Base-by-base conservation (phyloP, 2,888 invertebrate species). In the Clostera curtula region DNA sequence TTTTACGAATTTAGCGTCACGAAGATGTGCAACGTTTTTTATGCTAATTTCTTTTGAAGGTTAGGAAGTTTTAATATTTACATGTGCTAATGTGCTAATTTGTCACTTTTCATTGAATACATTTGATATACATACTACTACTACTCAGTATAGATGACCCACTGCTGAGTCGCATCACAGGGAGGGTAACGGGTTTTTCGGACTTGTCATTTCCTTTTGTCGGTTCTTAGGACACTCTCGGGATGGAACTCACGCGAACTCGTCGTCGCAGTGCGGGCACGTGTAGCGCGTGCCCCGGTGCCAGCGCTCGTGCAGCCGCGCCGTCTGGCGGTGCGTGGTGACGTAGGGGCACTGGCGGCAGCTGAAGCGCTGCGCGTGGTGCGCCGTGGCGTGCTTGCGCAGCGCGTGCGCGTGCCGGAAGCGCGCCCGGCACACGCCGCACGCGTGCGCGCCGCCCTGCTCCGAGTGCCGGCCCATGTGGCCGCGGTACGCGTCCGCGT, bases 241-340 rank as follows among this genome's bases (percentile, higher is more conserved):
- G n/a, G n/a, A n/a, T n/a, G n/a, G n/a, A n/a, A 71, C 75, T 73
- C 17, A 79, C 82, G 68, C 61, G 17, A 82, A 80, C 11, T 70
- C 71, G 10, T 74, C 73, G 0, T 49, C 60, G 15, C 79, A 80
- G 24, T 79, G 77, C 1, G 80, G 77, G 18, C 80, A 82, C 0
- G 59, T 47, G 25, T 80, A 82, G 10, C 66, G 70, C 0, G 79
- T 77, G 0, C 80, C 80, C 6, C 71, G 72, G 23, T 82, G 82
- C 79, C 80, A 82, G 3, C 74, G 40, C 34, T 77, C 79, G 42
- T 82, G 82, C 1, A 75, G 42, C 0, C 76, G 28, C 1, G 80
- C 80, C 0, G 73, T 70, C 40, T 74, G 75, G 27, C 79, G 47
- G 38, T 79, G 75, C 0, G 73, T 77, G 0, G 80, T 80, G 11